Evolutionary conservation across 2,888 invertebrate species (phyloP), one percentile per base, ranked within the genome.

Genomic region (Andrena flavipes): DNA sequence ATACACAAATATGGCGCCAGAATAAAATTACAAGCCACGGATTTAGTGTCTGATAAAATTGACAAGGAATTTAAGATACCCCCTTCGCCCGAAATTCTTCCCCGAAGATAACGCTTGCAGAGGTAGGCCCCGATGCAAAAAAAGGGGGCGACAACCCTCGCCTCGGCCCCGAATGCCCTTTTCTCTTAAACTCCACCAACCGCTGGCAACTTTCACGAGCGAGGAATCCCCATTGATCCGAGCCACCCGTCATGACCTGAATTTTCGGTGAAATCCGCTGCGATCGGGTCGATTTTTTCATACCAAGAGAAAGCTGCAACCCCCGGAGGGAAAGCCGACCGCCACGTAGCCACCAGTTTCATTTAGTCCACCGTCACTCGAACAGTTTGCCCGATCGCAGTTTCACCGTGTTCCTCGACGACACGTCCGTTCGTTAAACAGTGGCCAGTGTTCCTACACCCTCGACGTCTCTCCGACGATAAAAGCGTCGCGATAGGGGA

Each of bases 281-380:
- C 59, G 78, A 67, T 35, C 71, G 48, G 62, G 29, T 30, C 49
- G 49, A 70, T 69, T 86, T 89, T 89, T 89, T 89, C 80, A 84
- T 82, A 51, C 84, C 49, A 84, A 88, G 88, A 82, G 88, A 89
- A 89, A 89, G 88, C 56, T 67, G 73, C 75, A 76, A 69, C 64
- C 77, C 82, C 75, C 7, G 64, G 62, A 70, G 51, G 59, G 60
- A 76, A 67, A 48, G 29, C 5, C 62, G 64, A 10, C 26, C 63
- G 60, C 26, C 56, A 23, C 56, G 33, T 35, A 26, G 33, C 59
- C 30, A 48, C 7, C n/a, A 48, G 65, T 48, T 78, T 84, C 84
- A 89, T 84, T 88, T 77, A 69, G 42, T 63, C 51, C 62, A n/a
- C 73, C 42, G 73, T 64, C 79, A 62, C 30, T 76, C 82, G 63